phyloP scores from a whole-genome alignment of 1,140 invertebrate genomes.

The Tetragonula clypearis region DNA sequence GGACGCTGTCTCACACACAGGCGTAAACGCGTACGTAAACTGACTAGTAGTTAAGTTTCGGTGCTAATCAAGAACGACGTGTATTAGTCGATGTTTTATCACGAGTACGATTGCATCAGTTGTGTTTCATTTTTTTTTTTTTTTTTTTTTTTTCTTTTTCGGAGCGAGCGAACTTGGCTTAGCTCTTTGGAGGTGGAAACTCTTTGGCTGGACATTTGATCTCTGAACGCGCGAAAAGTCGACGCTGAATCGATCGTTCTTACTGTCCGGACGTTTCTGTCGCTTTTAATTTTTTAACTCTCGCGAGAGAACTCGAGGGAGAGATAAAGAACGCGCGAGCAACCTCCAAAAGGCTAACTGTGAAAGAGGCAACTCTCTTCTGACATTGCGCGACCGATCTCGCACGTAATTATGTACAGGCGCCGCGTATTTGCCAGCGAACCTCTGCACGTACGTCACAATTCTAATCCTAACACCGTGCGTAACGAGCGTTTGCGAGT shows the following conservation, averaged over 20 bases:
- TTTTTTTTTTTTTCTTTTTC: neutral
- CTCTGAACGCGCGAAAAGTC: too few species aligned
- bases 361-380: conserved; percentile 38
- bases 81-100: conserved; percentile 37
- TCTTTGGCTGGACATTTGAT: too few species aligned
- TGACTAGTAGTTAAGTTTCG: conserved; percentile 55
- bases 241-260: too few species aligned
- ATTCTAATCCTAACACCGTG: conserved; percentile 46
- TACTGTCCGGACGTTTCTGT: too few species aligned
- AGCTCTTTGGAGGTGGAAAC: conserved; percentile 26
- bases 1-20: conserved; percentile 12
- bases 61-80: conserved; percentile 56
- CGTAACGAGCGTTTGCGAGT: conserved; percentile 5
- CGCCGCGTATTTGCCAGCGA: conserved; percentile 38
- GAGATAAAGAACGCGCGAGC: too few species aligned
- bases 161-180: neutral
- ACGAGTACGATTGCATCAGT: conserved; percentile 44
- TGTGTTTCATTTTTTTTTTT: conserved; percentile 12
- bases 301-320: too few species aligned
- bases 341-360: conserved; percentile 35
- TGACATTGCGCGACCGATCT: conserved; percentile 53
- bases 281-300: too few species aligned
- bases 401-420: conserved; percentile 56
- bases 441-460: conserved; percentile 43
- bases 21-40: conserved; percentile 30